Conservation (phyloP, 2,888 invertebrate genomes). For the Chouioia cunea region DNA sequence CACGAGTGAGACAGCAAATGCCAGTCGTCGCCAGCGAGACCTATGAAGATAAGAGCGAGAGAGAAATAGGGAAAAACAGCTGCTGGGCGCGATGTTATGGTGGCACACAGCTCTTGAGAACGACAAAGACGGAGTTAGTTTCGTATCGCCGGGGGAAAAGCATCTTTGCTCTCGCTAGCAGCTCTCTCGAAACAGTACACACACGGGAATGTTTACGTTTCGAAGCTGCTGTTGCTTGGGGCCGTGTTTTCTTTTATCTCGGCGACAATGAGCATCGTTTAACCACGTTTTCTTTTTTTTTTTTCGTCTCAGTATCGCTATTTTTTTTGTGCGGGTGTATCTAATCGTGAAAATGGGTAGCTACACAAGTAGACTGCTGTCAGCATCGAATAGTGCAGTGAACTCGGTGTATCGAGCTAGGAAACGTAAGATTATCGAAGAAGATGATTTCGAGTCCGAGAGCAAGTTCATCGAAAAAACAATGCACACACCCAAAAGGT, state of each 20-base stretch:
- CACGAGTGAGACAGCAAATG: no score
- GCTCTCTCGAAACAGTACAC: background rate
- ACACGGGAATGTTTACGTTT: slow-evolving; percentile 21
- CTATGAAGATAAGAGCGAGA: no score
- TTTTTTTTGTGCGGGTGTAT: background rate
- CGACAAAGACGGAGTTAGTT: no score
- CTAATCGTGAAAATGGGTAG: slow-evolving; percentile 59
- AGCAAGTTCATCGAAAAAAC: slow-evolving; percentile 72
- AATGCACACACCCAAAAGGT: slow-evolving; percentile 74
- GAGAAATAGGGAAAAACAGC: no score
- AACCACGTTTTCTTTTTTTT: background rate
- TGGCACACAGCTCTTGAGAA: background rate
- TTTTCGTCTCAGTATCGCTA: background rate
- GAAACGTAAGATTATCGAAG: slow-evolving; percentile 73
- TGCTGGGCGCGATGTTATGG: background rate
- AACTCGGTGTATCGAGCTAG: slow-evolving; percentile 66
- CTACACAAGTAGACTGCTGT: slow-evolving; percentile 62
- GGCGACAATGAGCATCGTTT: background rate
- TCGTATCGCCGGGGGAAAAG: background rate
- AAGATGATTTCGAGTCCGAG: slow-evolving; percentile 69
- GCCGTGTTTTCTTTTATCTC: background rate
- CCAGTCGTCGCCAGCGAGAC: no score
- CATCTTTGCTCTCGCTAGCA: background rate
- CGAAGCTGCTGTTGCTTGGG: background rate
- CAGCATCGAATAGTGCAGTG: slow-evolving; percentile 63